These are phyloP conservation scores for Acinonyx jubatus DNA, from an alignment of 2,113 vertebrate species.

Conservation along the genomic window DNA sequence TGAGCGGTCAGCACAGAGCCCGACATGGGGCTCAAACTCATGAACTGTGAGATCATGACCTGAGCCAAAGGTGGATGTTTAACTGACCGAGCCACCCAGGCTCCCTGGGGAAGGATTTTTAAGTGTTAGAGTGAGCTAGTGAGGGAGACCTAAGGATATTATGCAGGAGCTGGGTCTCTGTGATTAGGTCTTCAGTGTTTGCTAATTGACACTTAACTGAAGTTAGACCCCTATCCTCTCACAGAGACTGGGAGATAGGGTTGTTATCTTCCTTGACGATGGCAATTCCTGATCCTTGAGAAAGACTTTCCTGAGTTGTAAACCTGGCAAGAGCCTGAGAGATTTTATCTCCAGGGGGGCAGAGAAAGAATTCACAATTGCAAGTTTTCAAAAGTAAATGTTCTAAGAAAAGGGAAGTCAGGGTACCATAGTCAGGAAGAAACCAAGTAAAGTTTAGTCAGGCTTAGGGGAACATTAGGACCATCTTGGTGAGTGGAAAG, in stretches of 20 bases:
- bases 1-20: too few species aligned
- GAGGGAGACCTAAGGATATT: background rate
- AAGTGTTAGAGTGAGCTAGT: background rate
- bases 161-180: background rate
- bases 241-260: background rate
- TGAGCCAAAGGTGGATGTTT: too few species aligned
- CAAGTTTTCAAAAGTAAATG: background rate
- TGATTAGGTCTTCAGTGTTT: background rate
- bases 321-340: background rate
- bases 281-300: background rate
- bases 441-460: background rate
- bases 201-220: background rate
- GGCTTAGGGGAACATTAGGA: background rate
- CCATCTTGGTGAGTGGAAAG: background rate
- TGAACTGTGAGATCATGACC: too few species aligned
- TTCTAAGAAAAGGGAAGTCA: background rate
- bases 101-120: background rate
- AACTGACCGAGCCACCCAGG: too few species aligned
- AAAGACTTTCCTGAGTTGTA: background rate
- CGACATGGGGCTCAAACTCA: too few species aligned
- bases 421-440: background rate
- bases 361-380: background rate
- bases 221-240: background rate
- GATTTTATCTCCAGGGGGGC: background rate
- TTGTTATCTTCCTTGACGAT: background rate